These are phyloP conservation scores for Sesia apiformis DNA, from an alignment of 2,888 invertebrate species.

Conservation along the genomic window DNA sequence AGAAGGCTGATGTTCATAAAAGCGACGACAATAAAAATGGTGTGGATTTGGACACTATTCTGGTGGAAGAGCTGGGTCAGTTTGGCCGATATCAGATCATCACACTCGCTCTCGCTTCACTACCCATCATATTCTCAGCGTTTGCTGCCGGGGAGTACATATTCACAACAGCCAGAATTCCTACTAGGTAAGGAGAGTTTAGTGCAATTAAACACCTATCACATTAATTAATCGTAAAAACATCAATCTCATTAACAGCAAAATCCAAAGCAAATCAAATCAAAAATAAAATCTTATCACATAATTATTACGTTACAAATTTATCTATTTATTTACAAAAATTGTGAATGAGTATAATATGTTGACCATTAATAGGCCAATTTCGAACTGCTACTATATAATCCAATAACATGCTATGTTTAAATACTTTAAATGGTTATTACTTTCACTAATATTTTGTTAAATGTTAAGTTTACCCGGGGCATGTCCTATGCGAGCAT, in stretches of 20 bases:
- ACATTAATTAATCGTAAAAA: background rate
- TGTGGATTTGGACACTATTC: constrained; percentile 50
- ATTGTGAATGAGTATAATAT: too few species aligned
- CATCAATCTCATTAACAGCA: background rate
- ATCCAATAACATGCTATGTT: too few species aligned
- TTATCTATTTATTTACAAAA: too few species aligned
- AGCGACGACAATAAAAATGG: constrained; percentile 7
- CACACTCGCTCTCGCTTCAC: constrained; percentile 42
- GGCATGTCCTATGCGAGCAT: too few species aligned
- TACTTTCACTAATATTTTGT: too few species aligned
- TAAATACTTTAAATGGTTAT: too few species aligned
- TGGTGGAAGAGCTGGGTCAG: constrained; percentile 54
- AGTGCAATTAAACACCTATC: background rate
- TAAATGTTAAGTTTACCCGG: too few species aligned
- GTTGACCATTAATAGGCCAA: too few species aligned
- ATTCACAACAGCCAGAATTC: constrained; percentile 58
- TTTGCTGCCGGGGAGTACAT: constrained; percentile 61
- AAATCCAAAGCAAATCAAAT: background rate
- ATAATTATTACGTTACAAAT: too few species aligned
- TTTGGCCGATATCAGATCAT: constrained; percentile 55
- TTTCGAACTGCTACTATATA: too few species aligned
- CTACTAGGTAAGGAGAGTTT: constrained; percentile 33
- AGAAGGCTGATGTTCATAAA: constrained; percentile 20
- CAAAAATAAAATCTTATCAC: too few species aligned
- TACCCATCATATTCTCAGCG: constrained; percentile 59